These are phyloP conservation scores for Hylaeus anthracinus DNA, from an alignment of 1,140 invertebrate genomes.

Conservation along the genomic window DNA sequence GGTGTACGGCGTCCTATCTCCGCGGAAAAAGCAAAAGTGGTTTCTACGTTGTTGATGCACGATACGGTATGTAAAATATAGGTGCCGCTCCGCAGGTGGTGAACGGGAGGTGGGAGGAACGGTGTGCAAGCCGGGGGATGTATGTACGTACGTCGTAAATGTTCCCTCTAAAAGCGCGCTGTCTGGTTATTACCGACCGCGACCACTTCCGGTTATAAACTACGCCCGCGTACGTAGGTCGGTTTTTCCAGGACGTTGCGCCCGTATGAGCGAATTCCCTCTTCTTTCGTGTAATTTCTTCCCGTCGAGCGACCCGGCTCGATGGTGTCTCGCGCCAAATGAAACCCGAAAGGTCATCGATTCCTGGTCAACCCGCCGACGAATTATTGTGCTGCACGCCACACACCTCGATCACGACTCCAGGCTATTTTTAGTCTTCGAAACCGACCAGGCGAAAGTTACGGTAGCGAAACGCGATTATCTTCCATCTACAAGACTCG, in stretches of 20 bases:
- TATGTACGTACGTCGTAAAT: constrained; percentile 40
- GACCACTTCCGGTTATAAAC: constrained; percentile 50
- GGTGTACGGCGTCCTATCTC: not conserved
- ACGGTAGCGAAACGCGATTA: not conserved
- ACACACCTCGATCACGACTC: not conserved
- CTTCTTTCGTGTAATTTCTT: constrained; percentile 31
- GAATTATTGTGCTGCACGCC: constrained; percentile 19
- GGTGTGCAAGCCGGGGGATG: too few species aligned
- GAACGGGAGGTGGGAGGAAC: not conserved
- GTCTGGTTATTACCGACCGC: constrained; percentile 49
- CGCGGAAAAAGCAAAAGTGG: not conserved
- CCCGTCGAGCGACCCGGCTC: too few species aligned
- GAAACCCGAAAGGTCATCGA: constrained; percentile 18
- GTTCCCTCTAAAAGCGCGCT: constrained; percentile 36
- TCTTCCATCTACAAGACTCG: not conserved
- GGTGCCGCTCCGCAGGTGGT: not conserved
- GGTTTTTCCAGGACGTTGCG: constrained; percentile 35
- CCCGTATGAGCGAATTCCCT: constrained; percentile 1
- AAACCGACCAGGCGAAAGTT: not conserved
- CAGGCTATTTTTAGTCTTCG: not conserved
- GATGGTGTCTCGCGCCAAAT: constrained; percentile 1
- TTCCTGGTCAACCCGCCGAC: constrained; percentile 1
- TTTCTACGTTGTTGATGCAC: constrained; percentile 20
- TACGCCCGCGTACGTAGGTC: constrained; percentile 12
- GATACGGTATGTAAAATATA: constrained; percentile 27